These are phyloP conservation scores for Sycophila sp. DNA, from an alignment of 1,140 invertebrate species.

Conservation along the genomic window DNA sequence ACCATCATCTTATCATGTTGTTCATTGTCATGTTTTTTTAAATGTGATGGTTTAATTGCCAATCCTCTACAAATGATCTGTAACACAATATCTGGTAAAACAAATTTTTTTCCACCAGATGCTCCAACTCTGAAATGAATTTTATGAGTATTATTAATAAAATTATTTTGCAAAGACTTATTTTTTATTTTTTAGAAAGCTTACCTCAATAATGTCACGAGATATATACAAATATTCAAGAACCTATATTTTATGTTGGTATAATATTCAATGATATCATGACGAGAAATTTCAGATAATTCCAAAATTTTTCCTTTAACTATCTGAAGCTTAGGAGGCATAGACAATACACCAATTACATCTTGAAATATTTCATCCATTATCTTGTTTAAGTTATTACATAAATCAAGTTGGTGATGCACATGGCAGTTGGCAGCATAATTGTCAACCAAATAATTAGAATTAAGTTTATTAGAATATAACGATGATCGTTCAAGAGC, in stretches of 20 bases:
- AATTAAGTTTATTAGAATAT: background rate
- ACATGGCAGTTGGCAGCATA: slow-evolving; percentile 8
- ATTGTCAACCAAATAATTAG: background rate
- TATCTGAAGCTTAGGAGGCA: no score
- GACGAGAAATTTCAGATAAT: background rate
- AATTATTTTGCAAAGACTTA: no score
- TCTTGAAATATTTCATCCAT: slow-evolving; percentile 29
- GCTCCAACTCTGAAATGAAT: slow-evolving; percentile 23
- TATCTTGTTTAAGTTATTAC: slow-evolving; percentile 10
- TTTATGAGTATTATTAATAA: background rate
- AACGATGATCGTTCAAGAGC: slow-evolving; percentile 12
- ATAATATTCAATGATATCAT: slow-evolving; percentile 23
- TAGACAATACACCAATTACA: no score
- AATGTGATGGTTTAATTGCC: slow-evolving; percentile 15
- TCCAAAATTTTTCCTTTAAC: slow-evolving; percentile 22
- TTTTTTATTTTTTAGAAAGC: background rate
- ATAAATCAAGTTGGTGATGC: slow-evolving; percentile 29
- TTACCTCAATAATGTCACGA: slow-evolving; percentile 24
- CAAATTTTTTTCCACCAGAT: slow-evolving; percentile 3
- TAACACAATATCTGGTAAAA: slow-evolving; percentile 14
- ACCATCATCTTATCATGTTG: slow-evolving; percentile 15
- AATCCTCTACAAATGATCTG: slow-evolving; percentile 23
- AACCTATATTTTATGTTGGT: slow-evolving; percentile 8
- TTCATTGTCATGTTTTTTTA: slow-evolving; percentile 6
- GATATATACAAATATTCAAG: slow-evolving; percentile 19